Conservation (phyloP, 2,797 vertebrate species). For the Balearica regulorum region DNA sequence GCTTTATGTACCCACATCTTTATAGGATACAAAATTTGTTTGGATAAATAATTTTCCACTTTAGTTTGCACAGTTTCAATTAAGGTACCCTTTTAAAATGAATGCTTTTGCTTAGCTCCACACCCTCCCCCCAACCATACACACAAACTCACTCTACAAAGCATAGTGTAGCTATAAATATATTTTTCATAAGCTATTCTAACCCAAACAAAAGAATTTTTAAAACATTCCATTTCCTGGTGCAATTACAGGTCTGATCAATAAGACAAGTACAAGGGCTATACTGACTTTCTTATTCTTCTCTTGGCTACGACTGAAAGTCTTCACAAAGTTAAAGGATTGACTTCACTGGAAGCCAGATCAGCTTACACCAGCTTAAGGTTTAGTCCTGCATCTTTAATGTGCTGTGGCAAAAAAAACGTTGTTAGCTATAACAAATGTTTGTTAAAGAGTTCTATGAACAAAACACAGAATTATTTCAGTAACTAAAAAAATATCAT, state of each 20-base stretch:
- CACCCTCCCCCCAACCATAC: background rate
- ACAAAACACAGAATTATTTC: background rate
- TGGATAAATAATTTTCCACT: slow-evolving; percentile 47
- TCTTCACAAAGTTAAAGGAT: slow-evolving; percentile 44
- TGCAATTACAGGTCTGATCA: background rate
- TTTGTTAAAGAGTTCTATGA: background rate
- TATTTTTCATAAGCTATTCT: background rate
- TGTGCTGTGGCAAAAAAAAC: background rate
- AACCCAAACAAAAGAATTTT: background rate
- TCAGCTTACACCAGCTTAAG: slow-evolving; percentile 6
- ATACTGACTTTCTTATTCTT: slow-evolving; percentile 4
- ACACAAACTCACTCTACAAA: background rate
- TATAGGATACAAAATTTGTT: slow-evolving; percentile 32
- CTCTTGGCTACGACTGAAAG: slow-evolving; percentile 21
- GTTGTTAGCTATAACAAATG: background rate
- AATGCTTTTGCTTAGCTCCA: background rate
- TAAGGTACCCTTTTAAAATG: background rate
- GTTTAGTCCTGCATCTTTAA: slow-evolving; percentile 15
- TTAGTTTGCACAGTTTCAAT: background rate
- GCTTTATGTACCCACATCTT: slow-evolving; percentile 42
- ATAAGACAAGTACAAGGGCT: background rate
- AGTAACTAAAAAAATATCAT: background rate
- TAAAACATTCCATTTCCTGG: background rate
- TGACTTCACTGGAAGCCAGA: background rate
- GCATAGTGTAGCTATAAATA: background rate